A percentile compares a stretch with the other conserved stretches of the same genome.
Conservation (phyloP, 2,888 invertebrate species). For the Apamea sordens region DNA sequence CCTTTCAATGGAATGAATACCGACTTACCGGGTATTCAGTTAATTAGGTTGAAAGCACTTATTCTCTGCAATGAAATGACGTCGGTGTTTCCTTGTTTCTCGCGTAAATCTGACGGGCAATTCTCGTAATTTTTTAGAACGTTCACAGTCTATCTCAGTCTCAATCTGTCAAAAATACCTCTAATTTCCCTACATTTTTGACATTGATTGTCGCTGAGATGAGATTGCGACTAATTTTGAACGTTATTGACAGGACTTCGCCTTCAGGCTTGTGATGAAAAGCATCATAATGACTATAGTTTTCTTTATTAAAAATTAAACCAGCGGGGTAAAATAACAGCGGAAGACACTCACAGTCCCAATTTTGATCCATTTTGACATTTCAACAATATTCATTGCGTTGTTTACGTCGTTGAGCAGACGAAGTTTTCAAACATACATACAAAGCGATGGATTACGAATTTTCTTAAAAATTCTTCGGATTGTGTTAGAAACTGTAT, state of each 20-base stretch:
- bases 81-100: too few relatives aligned
- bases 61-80: background rate
- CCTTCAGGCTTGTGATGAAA: background rate
- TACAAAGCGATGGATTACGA: background rate
- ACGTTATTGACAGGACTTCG: too few relatives aligned
- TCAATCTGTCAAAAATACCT: too few relatives aligned
- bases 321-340: background rate
- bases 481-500: background rate
- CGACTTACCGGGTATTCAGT: background rate
- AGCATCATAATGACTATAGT: conserved; percentile 41
- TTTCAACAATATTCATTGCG: background rate
- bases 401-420: background rate
- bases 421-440: background rate
- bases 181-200: too few relatives aligned
- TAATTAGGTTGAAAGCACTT: background rate
- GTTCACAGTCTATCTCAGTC: too few relatives aligned
- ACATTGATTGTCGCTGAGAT: too few relatives aligned
- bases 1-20: background rate
- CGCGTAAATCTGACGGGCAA: background rate
- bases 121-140: too few relatives aligned
- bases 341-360: background rate
- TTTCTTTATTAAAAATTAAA: background rate
- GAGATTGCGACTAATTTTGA: too few relatives aligned
- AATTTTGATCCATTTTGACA: background rate
- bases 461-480: background rate